Evolutionary conservation across 2,888 invertebrate species (phyloP).

Genomic region (Aporophyla lueneburgensis): DNA sequence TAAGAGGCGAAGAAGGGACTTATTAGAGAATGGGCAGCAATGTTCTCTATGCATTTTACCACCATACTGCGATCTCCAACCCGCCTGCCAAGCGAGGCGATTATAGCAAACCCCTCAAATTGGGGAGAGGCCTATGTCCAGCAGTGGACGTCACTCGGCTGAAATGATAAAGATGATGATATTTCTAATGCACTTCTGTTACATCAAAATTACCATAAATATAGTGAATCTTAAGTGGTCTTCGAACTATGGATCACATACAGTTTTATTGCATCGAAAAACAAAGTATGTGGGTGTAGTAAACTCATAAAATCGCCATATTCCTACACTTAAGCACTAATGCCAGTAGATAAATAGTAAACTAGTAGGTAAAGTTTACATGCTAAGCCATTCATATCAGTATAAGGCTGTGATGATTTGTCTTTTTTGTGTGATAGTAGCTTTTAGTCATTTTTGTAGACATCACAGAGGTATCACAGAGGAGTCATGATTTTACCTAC

Average conservation of each 20-base stretch:
- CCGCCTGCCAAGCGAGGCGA: too few species aligned
- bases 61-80: too few species aligned
- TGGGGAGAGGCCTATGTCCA: too few species aligned
- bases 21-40: too few species aligned
- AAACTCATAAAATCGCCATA: conserved; percentile 45
- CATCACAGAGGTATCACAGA: conserved; percentile 5
- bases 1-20: too few species aligned
- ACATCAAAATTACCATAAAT: conserved; percentile 20
- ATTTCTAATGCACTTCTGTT: conserved; percentile 10
- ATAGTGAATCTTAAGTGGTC: not conserved
- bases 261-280: conserved; percentile 42
- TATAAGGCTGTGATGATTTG: conserved; percentile 8
- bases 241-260: conserved; percentile 19
- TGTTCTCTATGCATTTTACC: too few species aligned
- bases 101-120: too few species aligned
- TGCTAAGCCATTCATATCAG: conserved; percentile 4
- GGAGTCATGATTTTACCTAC: not conserved
- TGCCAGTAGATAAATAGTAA: conserved; percentile 45
- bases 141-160: too few species aligned
- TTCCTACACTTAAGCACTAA: conserved; percentile 27
- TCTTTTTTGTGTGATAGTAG: too few species aligned
- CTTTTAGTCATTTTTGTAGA: conserved; percentile 24
- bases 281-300: conserved; percentile 39
- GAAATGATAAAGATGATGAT: too few species aligned
- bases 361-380: conserved; percentile 47